Conservation (phyloP, 2,888 invertebrate genomes). For the Drosophila seclusa region DNA sequence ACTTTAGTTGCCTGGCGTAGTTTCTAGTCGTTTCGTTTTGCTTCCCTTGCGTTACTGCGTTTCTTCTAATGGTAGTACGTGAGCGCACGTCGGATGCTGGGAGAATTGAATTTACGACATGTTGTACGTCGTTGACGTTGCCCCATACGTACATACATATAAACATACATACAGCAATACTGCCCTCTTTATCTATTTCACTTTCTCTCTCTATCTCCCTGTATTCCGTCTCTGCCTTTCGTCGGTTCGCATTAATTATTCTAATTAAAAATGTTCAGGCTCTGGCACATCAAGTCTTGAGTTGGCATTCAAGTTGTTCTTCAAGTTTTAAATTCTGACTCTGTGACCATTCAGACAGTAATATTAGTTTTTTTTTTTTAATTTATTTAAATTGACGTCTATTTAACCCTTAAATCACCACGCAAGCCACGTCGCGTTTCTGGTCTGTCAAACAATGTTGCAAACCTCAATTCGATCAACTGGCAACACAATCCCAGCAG, state of each 20-base stretch:
- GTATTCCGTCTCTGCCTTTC: not conserved
- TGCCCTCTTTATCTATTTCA: not conserved
- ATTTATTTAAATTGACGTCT: conserved; percentile 50
- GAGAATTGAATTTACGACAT: conserved; percentile 74
- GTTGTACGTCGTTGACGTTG: conserved; percentile 44
- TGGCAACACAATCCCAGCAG: conserved; percentile 52
- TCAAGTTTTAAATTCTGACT: conserved; percentile 39
- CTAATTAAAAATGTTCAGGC: conserved; percentile 69
- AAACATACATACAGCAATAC: conserved; percentile 1
- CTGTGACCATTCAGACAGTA: conserved; percentile 24
- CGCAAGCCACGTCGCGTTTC: conserved; percentile 1
- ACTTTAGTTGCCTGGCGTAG: conserved; percentile 9
- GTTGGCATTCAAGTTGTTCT: conserved; percentile 48
- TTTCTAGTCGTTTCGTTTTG: not conserved
- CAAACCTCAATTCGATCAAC: conserved; percentile 59
- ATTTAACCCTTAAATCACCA: conserved; percentile 71
- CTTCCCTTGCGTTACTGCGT: not conserved
- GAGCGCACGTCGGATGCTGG: conserved; percentile 69
- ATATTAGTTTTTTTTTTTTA: not conserved
- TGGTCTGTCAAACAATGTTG: conserved; percentile 59
- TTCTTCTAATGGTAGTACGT: conserved; percentile 53
- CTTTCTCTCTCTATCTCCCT: not conserved
- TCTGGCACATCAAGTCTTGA: conserved; percentile 19
- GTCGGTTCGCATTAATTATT: conserved; percentile 69
- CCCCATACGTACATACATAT: not conserved